Evolutionary conservation across 1,140 invertebrate species (phyloP).

Genomic region (Heliothis virescens): DNA sequence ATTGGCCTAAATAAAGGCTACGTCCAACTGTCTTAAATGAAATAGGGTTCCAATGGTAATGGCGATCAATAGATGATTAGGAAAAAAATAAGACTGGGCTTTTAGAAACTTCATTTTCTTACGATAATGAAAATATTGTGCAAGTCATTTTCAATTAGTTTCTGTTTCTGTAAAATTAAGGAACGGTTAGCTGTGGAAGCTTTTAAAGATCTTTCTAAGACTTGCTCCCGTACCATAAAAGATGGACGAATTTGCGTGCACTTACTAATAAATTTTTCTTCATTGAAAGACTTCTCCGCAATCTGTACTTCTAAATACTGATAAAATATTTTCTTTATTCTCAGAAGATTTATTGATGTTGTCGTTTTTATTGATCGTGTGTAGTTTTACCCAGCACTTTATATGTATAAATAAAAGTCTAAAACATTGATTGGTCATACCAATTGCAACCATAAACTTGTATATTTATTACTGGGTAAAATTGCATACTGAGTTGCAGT

Average conservation of each 20-base stretch:
- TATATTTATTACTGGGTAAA: background rate
- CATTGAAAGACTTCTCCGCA: constrained; percentile 8
- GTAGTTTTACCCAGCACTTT: background rate
- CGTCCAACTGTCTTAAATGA: too few relatives aligned
- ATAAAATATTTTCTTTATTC: constrained; percentile 2
- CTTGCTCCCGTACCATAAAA: background rate
- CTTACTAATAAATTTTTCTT: background rate
- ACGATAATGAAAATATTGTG: background rate
- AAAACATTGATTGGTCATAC: background rate
- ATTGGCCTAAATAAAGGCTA: too few relatives aligned
- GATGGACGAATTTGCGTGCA: constrained; percentile 37
- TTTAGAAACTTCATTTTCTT: background rate
- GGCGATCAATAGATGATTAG: too few relatives aligned
- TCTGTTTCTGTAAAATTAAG: too few relatives aligned
- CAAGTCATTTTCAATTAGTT: too few relatives aligned
- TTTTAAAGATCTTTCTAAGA: background rate
- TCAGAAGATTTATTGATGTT: constrained; percentile 24
- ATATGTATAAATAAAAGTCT: background rate
- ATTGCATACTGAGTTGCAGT: constrained; percentile 11
- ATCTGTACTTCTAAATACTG: background rate
- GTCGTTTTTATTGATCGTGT: constrained; percentile 24
- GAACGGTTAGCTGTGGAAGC: background rate
- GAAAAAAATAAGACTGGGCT: background rate
- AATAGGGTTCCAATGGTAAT: too few relatives aligned
- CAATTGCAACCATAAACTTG: too few relatives aligned